Conservation (phyloP, 2,888 invertebrate genomes). For the Teleiodes luculella region DNA sequence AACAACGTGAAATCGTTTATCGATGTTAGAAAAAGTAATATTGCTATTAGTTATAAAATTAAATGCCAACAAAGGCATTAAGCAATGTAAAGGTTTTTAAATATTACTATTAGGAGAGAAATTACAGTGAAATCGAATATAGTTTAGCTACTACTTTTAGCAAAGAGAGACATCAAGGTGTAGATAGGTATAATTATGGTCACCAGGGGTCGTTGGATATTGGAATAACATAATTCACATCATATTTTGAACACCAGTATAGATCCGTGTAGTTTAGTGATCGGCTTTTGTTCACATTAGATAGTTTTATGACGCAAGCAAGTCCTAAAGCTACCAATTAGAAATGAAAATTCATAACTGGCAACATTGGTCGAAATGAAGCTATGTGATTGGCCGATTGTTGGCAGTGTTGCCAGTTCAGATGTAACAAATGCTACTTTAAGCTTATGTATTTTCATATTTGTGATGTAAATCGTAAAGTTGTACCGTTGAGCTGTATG, state of each 20-base stretch:
- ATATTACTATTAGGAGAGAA: too few species aligned
- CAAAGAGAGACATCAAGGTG: slow-evolving; percentile 2
- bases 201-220: background rate
- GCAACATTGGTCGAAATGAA: slow-evolving; percentile 2
- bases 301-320: background rate
- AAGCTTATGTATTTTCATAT: background rate
- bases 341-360: background rate
- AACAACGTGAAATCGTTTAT: too few species aligned
- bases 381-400: background rate
- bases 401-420: background rate
- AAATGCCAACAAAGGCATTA: too few species aligned
- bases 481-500: background rate
- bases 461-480: background rate
- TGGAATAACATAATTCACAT: background rate
- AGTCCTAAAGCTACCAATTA: background rate
- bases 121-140: too few species aligned
- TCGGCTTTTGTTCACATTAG: background rate
- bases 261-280: background rate
- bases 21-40: too few species aligned
- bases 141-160: background rate
- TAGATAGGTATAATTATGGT: background rate
- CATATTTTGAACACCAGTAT: background rate
- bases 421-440: background rate
- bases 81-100: too few species aligned
- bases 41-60: too few species aligned